A percentile compares a stretch with the other conserved stretches of the same genome.
phyloP scores from a whole-genome alignment of 2,113 vertebrate genomes.

The Rousettus leschenaultii region DNA sequence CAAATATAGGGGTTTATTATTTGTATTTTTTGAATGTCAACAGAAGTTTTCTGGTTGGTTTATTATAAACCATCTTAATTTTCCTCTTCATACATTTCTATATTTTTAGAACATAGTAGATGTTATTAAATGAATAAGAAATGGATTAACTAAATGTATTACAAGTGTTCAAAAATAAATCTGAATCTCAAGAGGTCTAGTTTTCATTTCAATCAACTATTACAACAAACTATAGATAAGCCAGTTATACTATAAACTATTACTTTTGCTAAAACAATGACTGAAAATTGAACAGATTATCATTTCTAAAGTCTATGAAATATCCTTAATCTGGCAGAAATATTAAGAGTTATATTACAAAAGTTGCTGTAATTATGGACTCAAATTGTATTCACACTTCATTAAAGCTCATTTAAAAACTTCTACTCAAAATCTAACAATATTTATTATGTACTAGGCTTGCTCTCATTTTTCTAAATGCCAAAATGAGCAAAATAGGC shows the following conservation, averaged over 20 bases:
- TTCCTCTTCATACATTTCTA: background rate
- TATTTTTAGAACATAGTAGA: background rate
- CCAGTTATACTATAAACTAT: background rate
- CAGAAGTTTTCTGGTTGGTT: background rate
- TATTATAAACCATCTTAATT: background rate
- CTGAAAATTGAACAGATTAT: background rate
- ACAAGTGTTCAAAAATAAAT: background rate
- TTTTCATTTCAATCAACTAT: background rate
- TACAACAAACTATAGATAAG: background rate
- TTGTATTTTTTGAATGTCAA: background rate
- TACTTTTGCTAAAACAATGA: background rate
- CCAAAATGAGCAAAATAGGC: background rate
- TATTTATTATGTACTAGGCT: background rate
- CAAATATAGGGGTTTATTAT: background rate
- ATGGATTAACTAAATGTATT: background rate
- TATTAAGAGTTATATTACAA: background rate
- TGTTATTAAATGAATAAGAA: background rate
- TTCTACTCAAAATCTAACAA: background rate
- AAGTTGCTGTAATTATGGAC: background rate
- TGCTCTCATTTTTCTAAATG: background rate
- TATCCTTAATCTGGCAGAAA: background rate
- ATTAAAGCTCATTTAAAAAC: background rate
- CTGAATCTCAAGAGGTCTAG: background rate
- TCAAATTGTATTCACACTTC: background rate
- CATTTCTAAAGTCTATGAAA: background rate